A percentile compares a stretch with the other conserved stretches of the same genome.
These are phyloP conservation scores for Mallateleia sp. DNA, from an alignment of 2,888 invertebrate species.

Conservation along the genomic window DNA sequence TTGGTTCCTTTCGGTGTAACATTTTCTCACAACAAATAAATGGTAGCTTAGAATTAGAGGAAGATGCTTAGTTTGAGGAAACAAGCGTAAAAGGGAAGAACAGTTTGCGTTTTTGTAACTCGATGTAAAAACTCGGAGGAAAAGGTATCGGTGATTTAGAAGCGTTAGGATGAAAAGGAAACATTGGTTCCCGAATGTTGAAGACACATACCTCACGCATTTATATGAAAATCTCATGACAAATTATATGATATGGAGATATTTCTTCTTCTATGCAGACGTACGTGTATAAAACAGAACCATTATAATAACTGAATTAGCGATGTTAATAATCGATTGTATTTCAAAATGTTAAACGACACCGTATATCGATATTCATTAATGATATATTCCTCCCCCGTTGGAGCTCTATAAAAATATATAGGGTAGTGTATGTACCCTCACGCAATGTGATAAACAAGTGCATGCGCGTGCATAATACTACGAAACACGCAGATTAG, in stretches of 20 bases:
- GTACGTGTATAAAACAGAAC: slow-evolving; percentile 58
- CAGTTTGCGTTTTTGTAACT: too few relatives aligned
- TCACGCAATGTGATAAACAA: slow-evolving; percentile 6
- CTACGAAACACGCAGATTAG: slow-evolving; percentile 53
- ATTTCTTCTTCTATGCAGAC: slow-evolving; percentile 59
- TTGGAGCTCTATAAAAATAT: slow-evolving; percentile 64
- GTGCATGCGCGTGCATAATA: slow-evolving; percentile 12
- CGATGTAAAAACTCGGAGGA: too few relatives aligned
- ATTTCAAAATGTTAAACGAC: slow-evolving; percentile 76
- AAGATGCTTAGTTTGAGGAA: not conserved
- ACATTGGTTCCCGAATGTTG: too few relatives aligned
- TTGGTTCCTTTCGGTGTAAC: not conserved
- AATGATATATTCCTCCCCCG: slow-evolving; percentile 61
- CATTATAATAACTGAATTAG: slow-evolving; percentile 58
- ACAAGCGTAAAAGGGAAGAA: too few relatives aligned
- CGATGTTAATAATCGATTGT: slow-evolving; percentile 75
- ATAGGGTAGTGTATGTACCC: slow-evolving; percentile 32
- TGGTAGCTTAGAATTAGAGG: slow-evolving; percentile 18
- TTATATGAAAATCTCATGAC: too few relatives aligned
- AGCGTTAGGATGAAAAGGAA: too few relatives aligned
- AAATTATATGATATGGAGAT: slow-evolving; percentile 16
- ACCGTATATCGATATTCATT: slow-evolving; percentile 69
- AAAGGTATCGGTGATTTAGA: too few relatives aligned
- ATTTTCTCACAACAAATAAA: slow-evolving; percentile 15
- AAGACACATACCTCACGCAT: too few relatives aligned